These are phyloP conservation scores for Podilymbus podiceps DNA, from an alignment of 2,113 vertebrate genomes.

Conservation along the genomic window DNA sequence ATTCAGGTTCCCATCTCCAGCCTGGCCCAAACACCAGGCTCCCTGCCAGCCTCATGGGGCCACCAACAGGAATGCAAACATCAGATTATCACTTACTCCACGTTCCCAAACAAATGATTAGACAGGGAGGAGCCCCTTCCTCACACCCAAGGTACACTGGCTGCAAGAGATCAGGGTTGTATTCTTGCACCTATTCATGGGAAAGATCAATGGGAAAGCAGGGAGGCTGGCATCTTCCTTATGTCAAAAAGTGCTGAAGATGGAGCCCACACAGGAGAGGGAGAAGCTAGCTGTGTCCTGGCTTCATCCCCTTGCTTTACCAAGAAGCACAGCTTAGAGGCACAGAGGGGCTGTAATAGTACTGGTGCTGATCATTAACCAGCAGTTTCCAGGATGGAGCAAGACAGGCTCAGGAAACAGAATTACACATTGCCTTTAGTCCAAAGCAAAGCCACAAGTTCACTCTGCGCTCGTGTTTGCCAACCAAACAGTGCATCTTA, in stretches of 20 bases:
- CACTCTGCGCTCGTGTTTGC: not conserved
- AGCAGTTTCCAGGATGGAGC: not conserved
- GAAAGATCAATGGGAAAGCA: not conserved
- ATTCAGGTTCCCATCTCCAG: not conserved
- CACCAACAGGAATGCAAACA: not conserved
- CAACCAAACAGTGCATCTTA: not conserved
- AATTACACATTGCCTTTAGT: not conserved
- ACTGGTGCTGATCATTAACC: not conserved
- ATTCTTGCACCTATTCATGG: not conserved
- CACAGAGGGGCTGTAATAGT: not conserved
- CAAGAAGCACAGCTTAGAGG: not conserved
- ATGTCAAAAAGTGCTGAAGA: not conserved
- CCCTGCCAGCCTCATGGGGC: not conserved
- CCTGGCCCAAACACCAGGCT: not conserved
- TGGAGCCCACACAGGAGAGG: not conserved
- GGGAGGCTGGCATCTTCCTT: not conserved
- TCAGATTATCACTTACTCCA: not conserved
- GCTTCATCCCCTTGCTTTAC: not conserved
- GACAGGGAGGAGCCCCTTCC: not conserved
- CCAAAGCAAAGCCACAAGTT: not conserved
- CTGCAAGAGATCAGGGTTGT: not conserved
- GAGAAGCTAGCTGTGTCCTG: not conserved
- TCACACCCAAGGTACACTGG: not conserved
- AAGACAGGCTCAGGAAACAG: not conserved
- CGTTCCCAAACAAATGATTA: not conserved